Evolutionary conservation across 2,797 vertebrate species (phyloP), one percentile per base, ranked within the genome.

Genomic region (Onychomys arenicola): DNA sequence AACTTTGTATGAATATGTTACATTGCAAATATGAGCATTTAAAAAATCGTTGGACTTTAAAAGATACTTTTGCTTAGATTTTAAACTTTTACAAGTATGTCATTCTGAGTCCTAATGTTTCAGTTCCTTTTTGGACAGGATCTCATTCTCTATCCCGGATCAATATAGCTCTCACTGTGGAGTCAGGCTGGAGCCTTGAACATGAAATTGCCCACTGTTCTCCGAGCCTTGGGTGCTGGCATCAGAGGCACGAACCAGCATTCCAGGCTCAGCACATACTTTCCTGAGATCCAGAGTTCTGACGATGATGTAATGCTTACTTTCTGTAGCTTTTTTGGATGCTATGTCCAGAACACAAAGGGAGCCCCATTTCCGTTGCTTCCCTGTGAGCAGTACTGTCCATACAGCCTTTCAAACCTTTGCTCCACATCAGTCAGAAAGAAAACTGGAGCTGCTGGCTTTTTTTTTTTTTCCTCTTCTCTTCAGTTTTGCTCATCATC

Each of bases 351-450:
- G 94, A 67, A 69, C 86, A 71, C 46, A 95, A 90, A 96, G 75
- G 32, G 93, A 95, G n/a, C 75, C 90, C 69, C 52, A 78, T 91
- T 95, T 91, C 59, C 77, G 49, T 7, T 87, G 77, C 90, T 73
- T 94, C 75, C 37, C 93, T 85, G 61, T 29, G 63, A 90, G 80
- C 34, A 4, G 89, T 69, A 77, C 81, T 83, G 61, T 92, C 87
- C 77, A 63, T 6, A 57, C 0, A 23, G 78, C 73, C 83, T 85
- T 96, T 96, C 85, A 86, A 96, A 93, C 92, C 61, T n/a, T 91
- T 82, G 90, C 78, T 95, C 82, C 61, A 85, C 40, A 63, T 57
- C 93, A n/a, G 59, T 57, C 82, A 95, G 91, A 96, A 92, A 96
- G 65, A 43, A 97, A 95, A 94, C n/a, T 89, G 89, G 43, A 85